Evolutionary conservation across 2,888 invertebrate species (phyloP).

Genomic region (Xanthia icteritia): DNA sequence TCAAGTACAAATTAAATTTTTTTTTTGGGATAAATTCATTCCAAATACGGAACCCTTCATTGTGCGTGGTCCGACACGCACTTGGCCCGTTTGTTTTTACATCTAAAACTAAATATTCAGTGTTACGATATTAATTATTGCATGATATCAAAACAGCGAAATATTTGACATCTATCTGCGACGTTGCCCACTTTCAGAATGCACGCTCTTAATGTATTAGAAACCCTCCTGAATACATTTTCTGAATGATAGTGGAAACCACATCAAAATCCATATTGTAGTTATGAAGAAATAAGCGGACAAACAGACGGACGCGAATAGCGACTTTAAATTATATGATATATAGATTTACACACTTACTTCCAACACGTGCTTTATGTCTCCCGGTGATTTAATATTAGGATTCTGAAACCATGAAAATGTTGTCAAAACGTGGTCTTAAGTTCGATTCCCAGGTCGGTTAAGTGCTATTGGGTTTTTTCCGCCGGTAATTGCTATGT

Average conservation of each 20-base stretch:
- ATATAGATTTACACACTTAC: slow-evolving; percentile 41
- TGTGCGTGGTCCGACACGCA: no score
- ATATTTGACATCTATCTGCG: no score
- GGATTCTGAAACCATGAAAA: slow-evolving; percentile 60
- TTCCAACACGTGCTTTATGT: slow-evolving; percentile 64
- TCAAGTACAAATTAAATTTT: no score
- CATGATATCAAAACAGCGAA: no score
- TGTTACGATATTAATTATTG: no score
- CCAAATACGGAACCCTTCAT: no score
- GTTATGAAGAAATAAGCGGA: neutral
- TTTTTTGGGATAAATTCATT: no score
- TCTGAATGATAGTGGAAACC: neutral
- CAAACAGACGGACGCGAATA: neutral
- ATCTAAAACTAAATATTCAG: no score
- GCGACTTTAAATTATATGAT: neutral
- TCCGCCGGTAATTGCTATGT: neutral
- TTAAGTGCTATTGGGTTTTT: neutral
- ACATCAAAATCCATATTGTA: neutral
- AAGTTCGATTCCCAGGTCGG: neutral
- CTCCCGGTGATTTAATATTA: slow-evolving; percentile 62
- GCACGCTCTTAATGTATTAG: neutral
- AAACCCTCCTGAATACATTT: neutral
- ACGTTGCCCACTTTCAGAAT: no score
- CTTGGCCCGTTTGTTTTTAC: no score
- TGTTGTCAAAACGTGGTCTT: neutral